These are phyloP conservation scores for Drosophila santomea DNA, from an alignment of 1,140 invertebrate species.

Conservation along the genomic window DNA sequence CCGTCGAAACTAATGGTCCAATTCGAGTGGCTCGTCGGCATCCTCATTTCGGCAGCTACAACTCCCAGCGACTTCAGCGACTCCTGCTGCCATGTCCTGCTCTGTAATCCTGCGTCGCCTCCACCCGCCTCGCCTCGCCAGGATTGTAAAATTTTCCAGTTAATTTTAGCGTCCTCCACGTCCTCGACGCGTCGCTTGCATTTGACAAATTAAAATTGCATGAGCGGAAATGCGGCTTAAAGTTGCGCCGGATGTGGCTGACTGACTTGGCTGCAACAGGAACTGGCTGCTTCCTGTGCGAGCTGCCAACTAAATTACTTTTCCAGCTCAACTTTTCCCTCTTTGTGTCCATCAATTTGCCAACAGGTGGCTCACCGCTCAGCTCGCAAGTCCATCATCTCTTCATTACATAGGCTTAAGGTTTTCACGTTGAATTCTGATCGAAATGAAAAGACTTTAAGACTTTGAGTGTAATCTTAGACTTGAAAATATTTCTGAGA, in stretches of 20 bases:
- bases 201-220: constrained; percentile 83
- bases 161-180: constrained; percentile 66
- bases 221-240: constrained; percentile 80
- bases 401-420: constrained; percentile 29
- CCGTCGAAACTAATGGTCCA: constrained; percentile 84
- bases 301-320: constrained; percentile 60
- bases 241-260: constrained; percentile 66
- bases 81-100: constrained; percentile 18
- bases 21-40: constrained; percentile 78
- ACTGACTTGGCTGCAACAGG: constrained; percentile 14
- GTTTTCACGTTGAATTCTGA: neutral
- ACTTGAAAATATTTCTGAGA: neutral
- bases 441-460: neutral
- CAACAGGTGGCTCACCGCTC: constrained; percentile 38
- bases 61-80: neutral
- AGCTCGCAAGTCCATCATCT: constrained; percentile 21
- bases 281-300: constrained; percentile 48
- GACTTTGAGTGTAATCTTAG: neutral
- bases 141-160: constrained; percentile 81
- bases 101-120: constrained; percentile 19
- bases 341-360: neutral
- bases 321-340: constrained; percentile 5
- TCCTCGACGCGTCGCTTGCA: constrained; percentile 44
- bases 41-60: constrained; percentile 31
- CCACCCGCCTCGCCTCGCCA: constrained; percentile 41